These are phyloP conservation scores for Gouania willdenowi DNA, from an alignment of 2,797 vertebrate species.

Conservation along the genomic window DNA sequence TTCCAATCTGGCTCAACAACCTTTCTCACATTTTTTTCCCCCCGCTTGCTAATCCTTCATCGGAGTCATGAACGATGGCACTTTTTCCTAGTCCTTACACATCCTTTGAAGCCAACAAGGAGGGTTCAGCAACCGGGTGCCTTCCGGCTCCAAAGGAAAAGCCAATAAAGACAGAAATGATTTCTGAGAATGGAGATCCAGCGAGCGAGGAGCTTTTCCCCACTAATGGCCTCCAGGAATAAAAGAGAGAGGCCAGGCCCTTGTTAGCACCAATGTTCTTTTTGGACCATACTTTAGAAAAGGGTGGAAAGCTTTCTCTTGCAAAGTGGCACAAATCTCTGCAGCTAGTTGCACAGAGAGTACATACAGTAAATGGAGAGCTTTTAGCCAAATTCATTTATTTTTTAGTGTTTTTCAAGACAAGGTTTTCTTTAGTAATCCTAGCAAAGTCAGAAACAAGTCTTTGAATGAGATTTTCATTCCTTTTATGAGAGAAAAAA, in stretches of 20 bases:
- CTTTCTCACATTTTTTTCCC: slow-evolving; percentile 25
- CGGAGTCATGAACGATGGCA: slow-evolving; percentile 13
- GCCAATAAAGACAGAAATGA: slow-evolving; percentile 23
- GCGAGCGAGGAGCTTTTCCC: slow-evolving; percentile 12
- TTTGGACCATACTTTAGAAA: slow-evolving; percentile 49
- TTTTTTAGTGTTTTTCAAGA: slow-evolving; percentile 22
- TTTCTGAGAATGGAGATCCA: slow-evolving; percentile 19
- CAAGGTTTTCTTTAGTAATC: slow-evolving; percentile 11
- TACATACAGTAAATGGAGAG: slow-evolving; percentile 23
- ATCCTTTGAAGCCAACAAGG: slow-evolving; percentile 20
- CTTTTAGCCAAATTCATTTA: slow-evolving; percentile 25
- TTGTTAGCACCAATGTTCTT: slow-evolving; percentile 65
- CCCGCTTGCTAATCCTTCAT: slow-evolving; percentile 44
- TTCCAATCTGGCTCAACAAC: slow-evolving; percentile 35
- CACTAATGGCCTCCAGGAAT: slow-evolving; percentile 52
- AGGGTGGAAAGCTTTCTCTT: slow-evolving; percentile 21
- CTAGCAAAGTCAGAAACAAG: slow-evolving; percentile 2
- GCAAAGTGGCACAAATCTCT: slow-evolving; percentile 31
- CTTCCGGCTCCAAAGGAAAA: slow-evolving; percentile 15
- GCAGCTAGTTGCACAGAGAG: slow-evolving; percentile 8
- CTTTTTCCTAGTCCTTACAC: slow-evolving; percentile 28
- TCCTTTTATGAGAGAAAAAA: slow-evolving; percentile 14
- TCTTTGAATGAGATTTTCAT: not conserved
- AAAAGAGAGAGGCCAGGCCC: slow-evolving; percentile 25
- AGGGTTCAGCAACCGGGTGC: not conserved